Percentiles rank a stretch among this genome's conserved stretches.
Conservation (phyloP, 2,888 invertebrate genomes). For the Amitus sp. region DNA sequence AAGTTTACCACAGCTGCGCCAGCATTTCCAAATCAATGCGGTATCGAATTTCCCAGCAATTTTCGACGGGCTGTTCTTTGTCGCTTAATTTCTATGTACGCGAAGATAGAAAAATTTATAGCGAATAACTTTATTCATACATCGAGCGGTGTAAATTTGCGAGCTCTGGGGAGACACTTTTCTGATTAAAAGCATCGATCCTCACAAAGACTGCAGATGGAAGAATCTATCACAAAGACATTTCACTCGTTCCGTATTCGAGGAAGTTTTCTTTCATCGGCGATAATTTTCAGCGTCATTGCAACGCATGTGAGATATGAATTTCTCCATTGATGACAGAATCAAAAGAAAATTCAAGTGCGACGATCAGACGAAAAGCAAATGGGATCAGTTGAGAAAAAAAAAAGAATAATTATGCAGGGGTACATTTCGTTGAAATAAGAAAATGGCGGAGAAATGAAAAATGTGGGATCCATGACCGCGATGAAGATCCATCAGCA, state of each 20-base stretch:
- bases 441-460: neutral
- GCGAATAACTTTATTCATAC: neutral
- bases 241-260: neutral
- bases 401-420: too few relatives aligned
- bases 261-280: neutral
- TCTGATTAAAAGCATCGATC: slow-evolving; percentile 59
- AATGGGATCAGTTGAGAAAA: neutral
- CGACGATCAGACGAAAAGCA: too few relatives aligned
- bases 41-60: slow-evolving; percentile 8
- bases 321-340: too few relatives aligned
- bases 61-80: neutral
- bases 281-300: neutral
- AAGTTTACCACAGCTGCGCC: slow-evolving; percentile 18
- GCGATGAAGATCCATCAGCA: neutral
- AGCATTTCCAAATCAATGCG: slow-evolving; percentile 11
- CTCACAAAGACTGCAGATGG: slow-evolving; percentile 44
- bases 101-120: neutral
- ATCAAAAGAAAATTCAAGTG: too few relatives aligned
- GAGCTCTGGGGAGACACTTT: slow-evolving; percentile 53
- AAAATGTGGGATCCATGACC: neutral
- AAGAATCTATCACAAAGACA: slow-evolving; percentile 1
- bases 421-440: too few relatives aligned
- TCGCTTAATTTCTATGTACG: neutral
- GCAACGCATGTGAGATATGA: too few relatives aligned
- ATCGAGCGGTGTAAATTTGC: slow-evolving; percentile 39